These are phyloP conservation scores for Plagodis dolabraria DNA, from an alignment of 2,888 invertebrate genomes.

Conservation along the genomic window DNA sequence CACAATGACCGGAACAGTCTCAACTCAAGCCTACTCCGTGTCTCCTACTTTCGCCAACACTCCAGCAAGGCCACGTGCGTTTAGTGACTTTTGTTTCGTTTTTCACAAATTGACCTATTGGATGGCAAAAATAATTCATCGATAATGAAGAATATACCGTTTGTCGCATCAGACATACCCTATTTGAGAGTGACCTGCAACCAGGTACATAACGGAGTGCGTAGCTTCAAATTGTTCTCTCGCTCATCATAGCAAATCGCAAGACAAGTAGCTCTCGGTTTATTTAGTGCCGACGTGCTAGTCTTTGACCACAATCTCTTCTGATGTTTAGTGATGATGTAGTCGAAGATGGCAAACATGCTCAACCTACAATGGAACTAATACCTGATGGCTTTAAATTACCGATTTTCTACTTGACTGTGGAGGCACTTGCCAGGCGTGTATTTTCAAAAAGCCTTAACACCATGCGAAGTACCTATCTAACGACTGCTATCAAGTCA, in stretches of 20 bases:
- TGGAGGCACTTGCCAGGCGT: too few species aligned
- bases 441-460: too few species aligned
- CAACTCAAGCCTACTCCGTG: conserved; percentile 2
- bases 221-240: conserved; percentile 21
- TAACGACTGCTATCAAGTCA: too few species aligned
- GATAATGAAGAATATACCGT: conserved; percentile 10
- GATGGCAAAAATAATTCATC: conserved; percentile 10
- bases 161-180: conserved; percentile 28
- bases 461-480: too few species aligned
- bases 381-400: too few species aligned
- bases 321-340: too few species aligned
- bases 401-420: too few species aligned
- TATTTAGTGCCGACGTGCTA: too few species aligned
- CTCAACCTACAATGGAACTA: too few species aligned
- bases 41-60: conserved; percentile 7
- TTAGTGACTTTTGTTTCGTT: neutral
- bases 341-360: too few species aligned
- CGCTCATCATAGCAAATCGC: neutral
- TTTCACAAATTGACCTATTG: neutral
- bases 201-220: conserved; percentile 27
- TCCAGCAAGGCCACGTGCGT: conserved; percentile 3
- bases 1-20: conserved; percentile 18
- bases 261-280: neutral
- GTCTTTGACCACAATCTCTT: too few species aligned
- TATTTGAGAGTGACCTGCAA: conserved; percentile 31